Evolutionary conservation across 2,797 vertebrate species (phyloP).

Genomic region (Anguilla pacifica): DNA sequence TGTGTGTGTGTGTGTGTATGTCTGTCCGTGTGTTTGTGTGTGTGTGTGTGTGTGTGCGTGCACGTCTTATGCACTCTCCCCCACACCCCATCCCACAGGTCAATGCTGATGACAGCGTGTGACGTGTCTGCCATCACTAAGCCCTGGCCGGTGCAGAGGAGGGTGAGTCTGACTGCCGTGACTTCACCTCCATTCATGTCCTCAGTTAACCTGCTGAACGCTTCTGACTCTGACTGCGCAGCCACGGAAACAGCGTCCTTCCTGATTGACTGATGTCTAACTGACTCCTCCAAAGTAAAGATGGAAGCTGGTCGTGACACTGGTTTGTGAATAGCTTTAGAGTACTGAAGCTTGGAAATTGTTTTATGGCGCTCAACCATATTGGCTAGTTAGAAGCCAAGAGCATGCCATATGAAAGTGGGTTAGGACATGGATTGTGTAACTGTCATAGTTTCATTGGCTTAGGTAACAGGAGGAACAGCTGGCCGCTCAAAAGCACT

Average conservation of each 20-base stretch:
- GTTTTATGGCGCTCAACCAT: neutral
- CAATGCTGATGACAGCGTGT: conserved; percentile 98
- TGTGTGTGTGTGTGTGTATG: neutral
- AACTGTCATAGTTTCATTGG: neutral
- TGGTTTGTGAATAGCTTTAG: neutral
- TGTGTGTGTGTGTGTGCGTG: neutral
- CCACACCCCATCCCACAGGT: conserved; percentile 69
- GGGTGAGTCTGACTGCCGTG: conserved; percentile 68
- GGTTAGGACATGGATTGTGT: neutral
- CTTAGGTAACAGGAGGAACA: neutral
- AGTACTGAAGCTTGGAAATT: neutral
- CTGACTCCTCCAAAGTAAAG: neutral
- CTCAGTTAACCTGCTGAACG: neutral
- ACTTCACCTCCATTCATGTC: neutral
- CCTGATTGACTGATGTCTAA: neutral
- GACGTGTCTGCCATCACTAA: conserved; percentile 98
- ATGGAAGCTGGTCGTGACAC: neutral
- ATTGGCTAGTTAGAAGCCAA: neutral
- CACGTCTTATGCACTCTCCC: neutral
- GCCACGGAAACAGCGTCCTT: neutral
- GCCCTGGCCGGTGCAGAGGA: conserved; percentile 95
- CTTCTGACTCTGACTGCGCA: neutral
- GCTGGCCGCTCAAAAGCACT: neutral
- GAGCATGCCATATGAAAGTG: neutral
- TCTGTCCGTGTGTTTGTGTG: neutral